A percentile compares a stretch with the other conserved stretches of the same genome.
phyloP scores from a whole-genome alignment of 2,797 vertebrate genomes.

The Characodon lateralis region DNA sequence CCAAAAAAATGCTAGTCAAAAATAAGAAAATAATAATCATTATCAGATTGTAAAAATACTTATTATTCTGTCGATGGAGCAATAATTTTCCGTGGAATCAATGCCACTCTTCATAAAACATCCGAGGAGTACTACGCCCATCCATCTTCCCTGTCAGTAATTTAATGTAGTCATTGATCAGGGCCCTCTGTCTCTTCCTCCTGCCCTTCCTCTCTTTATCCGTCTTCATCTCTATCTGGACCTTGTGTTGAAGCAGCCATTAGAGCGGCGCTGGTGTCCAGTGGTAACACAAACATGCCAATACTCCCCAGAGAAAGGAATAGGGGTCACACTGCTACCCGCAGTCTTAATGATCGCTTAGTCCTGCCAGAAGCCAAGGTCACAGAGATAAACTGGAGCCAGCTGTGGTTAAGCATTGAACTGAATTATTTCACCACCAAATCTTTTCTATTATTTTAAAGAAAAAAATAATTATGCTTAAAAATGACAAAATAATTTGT shows the following conservation, averaged over 20 bases:
- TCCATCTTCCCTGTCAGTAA: slow-evolving; percentile 4
- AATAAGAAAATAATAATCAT: background rate
- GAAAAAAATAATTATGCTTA: slow-evolving; percentile 3
- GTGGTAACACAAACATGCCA: slow-evolving; percentile 57
- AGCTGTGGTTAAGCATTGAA: background rate
- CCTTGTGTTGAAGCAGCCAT: slow-evolving; percentile 63
- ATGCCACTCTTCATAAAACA: slow-evolving; percentile 2
- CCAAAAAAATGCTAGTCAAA: background rate
- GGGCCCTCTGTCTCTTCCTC: slow-evolving; percentile 10
- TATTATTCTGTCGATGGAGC: background rate
- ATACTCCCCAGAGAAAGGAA: slow-evolving; percentile 36
- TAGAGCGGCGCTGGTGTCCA: slow-evolving; percentile 50
- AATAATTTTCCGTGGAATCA: background rate
- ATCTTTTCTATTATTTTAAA: slow-evolving; percentile 4
- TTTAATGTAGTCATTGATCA: slow-evolving; percentile 32
- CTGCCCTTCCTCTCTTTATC: slow-evolving; percentile 26
- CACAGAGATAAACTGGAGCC: slow-evolving; percentile 29
- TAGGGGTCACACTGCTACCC: slow-evolving; percentile 55
- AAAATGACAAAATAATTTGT: background rate
- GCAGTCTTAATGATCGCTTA: slow-evolving; percentile 68
- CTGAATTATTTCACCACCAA: slow-evolving; percentile 1
- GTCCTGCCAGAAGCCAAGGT: slow-evolving; percentile 64
- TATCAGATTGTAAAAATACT: background rate
- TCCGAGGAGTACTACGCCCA: background rate
- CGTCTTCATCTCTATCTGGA: slow-evolving; percentile 54